phyloP scores from a whole-genome alignment of 2,113 vertebrate species.

The Notechis scutatus region DNA sequence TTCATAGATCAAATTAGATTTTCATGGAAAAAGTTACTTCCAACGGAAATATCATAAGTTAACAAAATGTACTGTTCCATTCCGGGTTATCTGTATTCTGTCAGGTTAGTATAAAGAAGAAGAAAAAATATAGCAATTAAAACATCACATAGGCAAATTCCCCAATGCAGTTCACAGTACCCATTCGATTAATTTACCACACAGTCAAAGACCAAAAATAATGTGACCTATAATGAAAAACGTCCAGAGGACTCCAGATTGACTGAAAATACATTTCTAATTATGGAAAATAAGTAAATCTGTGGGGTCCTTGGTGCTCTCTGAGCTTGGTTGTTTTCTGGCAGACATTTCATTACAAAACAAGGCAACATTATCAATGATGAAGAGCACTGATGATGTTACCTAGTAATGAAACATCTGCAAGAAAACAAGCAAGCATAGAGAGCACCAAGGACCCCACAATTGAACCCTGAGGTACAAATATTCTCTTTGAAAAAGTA shows the following conservation, averaged over 20 bases:
- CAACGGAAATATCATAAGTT: constrained; percentile 4
- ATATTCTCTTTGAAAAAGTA: neutral
- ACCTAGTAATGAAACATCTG: neutral
- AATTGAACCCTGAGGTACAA: neutral
- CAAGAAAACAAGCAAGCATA: neutral
- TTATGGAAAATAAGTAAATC: neutral
- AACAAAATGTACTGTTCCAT: neutral
- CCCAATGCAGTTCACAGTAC: neutral
- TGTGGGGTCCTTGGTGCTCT: neutral
- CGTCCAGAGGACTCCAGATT: neutral
- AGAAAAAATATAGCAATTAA: neutral
- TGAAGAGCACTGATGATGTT: neutral
- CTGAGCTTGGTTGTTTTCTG: neutral
- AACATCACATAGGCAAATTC: neutral
- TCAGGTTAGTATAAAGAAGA: neutral
- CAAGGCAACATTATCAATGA: neutral
- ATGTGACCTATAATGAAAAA: neutral
- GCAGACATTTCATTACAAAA: neutral
- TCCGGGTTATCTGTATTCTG: neutral
- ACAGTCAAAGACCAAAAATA: neutral
- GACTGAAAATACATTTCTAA: neutral
- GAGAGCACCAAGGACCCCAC: neutral
- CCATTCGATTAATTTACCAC: neutral
- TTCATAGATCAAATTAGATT: neutral
- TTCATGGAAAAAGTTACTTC: neutral